These are phyloP conservation scores for Tursiops truncatus DNA, from an alignment of 2,113 vertebrate genomes.

Conservation along the genomic window DNA sequence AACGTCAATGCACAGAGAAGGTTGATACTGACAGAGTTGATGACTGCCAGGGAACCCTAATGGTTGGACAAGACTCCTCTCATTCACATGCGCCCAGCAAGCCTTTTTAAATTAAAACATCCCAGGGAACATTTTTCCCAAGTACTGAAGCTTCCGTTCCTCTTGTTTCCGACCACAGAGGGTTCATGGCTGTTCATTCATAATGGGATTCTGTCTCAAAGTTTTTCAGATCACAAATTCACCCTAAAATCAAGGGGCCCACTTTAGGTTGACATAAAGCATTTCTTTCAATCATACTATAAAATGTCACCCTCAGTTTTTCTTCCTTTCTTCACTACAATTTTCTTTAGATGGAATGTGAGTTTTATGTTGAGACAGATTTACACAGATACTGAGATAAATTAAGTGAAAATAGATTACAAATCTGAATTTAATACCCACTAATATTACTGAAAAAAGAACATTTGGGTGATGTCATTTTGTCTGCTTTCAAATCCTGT, in stretches of 20 bases:
- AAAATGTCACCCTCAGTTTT: not conserved
- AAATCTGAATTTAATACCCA: not conserved
- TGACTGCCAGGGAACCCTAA: not conserved
- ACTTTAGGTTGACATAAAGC: conserved; percentile 17
- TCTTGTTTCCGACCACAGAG: not conserved
- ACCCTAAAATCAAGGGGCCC: conserved; percentile 26
- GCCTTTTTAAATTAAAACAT: not conserved
- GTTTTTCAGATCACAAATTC: conserved; percentile 47
- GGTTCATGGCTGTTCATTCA: conserved; percentile 1
- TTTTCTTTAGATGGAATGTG: not conserved
- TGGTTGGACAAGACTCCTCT: not conserved
- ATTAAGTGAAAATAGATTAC: not conserved
- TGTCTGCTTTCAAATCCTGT: conserved; percentile 3
- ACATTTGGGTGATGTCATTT: not conserved
- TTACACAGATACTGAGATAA: not conserved
- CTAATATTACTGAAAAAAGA: conserved; percentile 20
- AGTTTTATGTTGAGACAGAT: not conserved
- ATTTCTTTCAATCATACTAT: not conserved
- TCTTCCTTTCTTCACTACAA: not conserved
- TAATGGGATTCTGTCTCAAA: not conserved
- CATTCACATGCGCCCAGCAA: not conserved
- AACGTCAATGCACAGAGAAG: not conserved
- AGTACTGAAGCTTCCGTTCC: not conserved
- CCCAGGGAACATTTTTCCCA: not conserved
- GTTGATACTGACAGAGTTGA: not conserved